Percentiles rank a stretch among this genome's conserved stretches.
phyloP scores from a whole-genome alignment of 1,140 invertebrate species.

The Aphis craccivora region DNA sequence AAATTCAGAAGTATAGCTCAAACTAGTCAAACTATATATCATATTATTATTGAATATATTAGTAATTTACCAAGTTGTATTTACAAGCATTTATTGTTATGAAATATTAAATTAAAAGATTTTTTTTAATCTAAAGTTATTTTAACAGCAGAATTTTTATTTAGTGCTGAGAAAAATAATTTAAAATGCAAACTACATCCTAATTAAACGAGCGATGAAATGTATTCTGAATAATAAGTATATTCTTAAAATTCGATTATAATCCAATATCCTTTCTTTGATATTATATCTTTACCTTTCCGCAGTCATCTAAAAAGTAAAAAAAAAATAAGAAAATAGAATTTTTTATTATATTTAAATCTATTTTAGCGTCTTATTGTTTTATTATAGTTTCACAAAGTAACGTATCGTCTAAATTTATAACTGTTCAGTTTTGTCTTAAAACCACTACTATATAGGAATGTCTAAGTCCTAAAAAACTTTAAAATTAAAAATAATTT shows the following conservation, averaged over 20 bases:
- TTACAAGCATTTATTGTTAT: not conserved
- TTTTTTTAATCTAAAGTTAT: not conserved
- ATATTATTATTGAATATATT: not conserved
- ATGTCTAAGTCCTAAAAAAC: not conserved
- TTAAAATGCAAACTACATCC: not conserved
- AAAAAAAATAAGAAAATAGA: too few species aligned
- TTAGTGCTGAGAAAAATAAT: not conserved
- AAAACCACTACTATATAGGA: too few species aligned
- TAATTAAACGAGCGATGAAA: not conserved
- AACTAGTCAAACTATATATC: not conserved
- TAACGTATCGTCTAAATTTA: too few species aligned
- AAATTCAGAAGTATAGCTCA: not conserved
- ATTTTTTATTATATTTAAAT: too few species aligned
- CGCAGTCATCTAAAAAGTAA: too few species aligned
- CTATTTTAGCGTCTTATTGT: too few species aligned
- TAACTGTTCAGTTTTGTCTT: too few species aligned
- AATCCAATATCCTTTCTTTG: not conserved
- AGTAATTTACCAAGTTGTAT: not conserved
- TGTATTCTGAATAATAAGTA: not conserved
- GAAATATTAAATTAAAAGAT: not conserved
- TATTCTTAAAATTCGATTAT: not conserved
- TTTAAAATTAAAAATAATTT: not conserved
- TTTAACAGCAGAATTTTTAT: not conserved
- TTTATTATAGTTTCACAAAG: too few species aligned
- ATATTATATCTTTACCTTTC: not conserved